These are phyloP conservation scores for Cirrhinus molitorella DNA, from an alignment of 2,797 vertebrate species.

Conservation along the genomic window DNA sequence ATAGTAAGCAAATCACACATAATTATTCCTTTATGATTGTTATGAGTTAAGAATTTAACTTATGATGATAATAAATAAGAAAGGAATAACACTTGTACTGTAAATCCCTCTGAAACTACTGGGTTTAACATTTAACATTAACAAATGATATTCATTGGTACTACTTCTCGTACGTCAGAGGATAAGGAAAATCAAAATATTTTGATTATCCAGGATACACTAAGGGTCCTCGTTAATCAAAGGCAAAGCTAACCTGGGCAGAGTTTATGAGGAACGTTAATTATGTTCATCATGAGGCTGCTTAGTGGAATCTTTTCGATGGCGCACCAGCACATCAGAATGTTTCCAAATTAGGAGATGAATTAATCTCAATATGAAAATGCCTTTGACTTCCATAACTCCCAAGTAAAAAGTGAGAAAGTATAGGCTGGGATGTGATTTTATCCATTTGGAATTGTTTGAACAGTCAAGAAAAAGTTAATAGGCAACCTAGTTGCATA, in stretches of 20 bases:
- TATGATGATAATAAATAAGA: neutral
- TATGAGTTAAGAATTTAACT: neutral
- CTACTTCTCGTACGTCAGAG: slow-evolving; percentile 5
- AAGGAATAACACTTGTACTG: neutral
- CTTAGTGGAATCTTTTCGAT: neutral
- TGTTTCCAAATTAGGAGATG: slow-evolving; percentile 30
- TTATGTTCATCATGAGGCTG: neutral
- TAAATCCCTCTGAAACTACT: neutral
- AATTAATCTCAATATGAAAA: neutral
- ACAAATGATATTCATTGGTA: neutral
- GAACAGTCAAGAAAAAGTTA: too few species aligned
- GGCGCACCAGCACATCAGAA: slow-evolving; percentile 8
- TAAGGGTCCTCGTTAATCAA: slow-evolving; percentile 23
- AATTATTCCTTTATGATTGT: neutral
- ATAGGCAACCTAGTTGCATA: neutral
- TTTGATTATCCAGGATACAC: slow-evolving; percentile 22
- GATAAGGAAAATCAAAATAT: slow-evolving; percentile 32
- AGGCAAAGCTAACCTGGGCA: neutral
- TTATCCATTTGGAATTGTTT: neutral
- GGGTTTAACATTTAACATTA: neutral
- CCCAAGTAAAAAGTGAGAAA: neutral
- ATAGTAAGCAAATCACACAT: neutral
- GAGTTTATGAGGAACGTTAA: neutral
- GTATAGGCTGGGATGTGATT: neutral
- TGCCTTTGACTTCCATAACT: neutral